Base-by-base conservation (phyloP, 1,140 invertebrate genomes). In the Stegodyphus dumicola region DNA sequence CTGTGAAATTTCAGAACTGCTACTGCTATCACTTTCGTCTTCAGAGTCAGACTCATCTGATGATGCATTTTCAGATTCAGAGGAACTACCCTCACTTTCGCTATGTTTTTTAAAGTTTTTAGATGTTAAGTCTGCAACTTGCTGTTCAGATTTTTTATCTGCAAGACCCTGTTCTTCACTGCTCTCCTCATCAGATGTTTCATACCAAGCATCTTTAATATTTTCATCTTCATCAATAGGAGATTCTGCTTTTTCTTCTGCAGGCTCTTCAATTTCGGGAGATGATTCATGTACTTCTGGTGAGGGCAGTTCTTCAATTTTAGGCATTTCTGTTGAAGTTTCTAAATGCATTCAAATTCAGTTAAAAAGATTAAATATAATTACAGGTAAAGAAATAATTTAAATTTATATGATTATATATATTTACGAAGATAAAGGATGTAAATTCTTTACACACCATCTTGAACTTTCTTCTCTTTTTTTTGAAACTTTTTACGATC, bases 401-500 rank as follows among this genome's bases (percentile, higher is more conserved):
- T 33, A 33, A 3, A 33, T 33, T 33, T 33, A 33, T 33, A 33
- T 33, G 33, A 33, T 33, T 33, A 33, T 33, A 33, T 33, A 33
- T 33, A 33, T 33, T 33, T 33, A 33, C 1, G 3, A 33, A 33
- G 33, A 33, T 1, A 33, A 33, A 33, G 33, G 33, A 33, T 33
- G 33, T 33, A 33, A 33, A 33, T 33, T 33, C 33, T 33, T 33
- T 33, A 33, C 33, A 33, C 33, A 33, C 33, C 33, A 33, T 33
- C 9, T 10, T 60, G 9, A 60, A 9, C 56, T 60, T 60, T 15
- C 15, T 60, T 92, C 89, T 95, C 94, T 77, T 93, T 92, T 90
- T 95, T 97, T 83, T 92, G 94, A 2, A 93, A 93, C 88, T 93
- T 93, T 78, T 96, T 92, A 89, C 95, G 93, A 6, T 95, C 95